Percentiles rank a stretch among this genome's conserved stretches.
phyloP scores from a whole-genome alignment of 2,113 vertebrate species.

The Triplophysa siluroides region DNA sequence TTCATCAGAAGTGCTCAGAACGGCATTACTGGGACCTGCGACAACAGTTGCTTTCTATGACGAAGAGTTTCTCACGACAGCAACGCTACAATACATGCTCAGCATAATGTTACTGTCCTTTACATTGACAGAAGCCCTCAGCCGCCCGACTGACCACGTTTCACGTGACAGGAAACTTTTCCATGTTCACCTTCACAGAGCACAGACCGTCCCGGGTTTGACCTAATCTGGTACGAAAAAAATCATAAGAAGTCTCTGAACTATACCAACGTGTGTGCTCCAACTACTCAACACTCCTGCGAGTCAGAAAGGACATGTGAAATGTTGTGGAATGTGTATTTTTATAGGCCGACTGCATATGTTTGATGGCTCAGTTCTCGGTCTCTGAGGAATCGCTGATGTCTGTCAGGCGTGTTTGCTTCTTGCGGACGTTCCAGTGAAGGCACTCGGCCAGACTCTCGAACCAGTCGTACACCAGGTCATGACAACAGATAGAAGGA shows the following conservation, averaged over 20 bases:
- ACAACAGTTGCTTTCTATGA: background rate
- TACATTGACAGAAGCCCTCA: background rate
- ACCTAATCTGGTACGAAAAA: background rate
- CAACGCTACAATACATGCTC: background rate
- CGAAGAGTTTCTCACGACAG: background rate
- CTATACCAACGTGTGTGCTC: background rate
- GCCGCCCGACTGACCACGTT: too few species aligned
- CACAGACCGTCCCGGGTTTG: background rate
- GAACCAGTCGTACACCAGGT: conserved; percentile 83
- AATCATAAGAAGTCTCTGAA: background rate
- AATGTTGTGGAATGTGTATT: conserved; percentile 50
- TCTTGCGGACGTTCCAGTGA: conserved; percentile 83
- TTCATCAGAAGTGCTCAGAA: background rate
- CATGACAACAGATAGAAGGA: conserved; percentile 81
- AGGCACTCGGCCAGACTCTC: conserved; percentile 81
- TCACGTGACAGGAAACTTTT: background rate
- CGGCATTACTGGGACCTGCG: background rate
- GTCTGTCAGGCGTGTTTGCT: conserved; percentile 72
- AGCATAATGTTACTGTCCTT: too few species aligned
- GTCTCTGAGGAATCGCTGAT: conserved; percentile 73
- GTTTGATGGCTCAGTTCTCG: conserved; percentile 66
- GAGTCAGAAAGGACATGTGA: background rate
- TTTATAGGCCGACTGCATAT: background rate
- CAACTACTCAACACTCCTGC: background rate
- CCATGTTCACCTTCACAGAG: background rate